Evolutionary conservation across 2,888 invertebrate species (phyloP).

Genomic region (Dione juno): DNA sequence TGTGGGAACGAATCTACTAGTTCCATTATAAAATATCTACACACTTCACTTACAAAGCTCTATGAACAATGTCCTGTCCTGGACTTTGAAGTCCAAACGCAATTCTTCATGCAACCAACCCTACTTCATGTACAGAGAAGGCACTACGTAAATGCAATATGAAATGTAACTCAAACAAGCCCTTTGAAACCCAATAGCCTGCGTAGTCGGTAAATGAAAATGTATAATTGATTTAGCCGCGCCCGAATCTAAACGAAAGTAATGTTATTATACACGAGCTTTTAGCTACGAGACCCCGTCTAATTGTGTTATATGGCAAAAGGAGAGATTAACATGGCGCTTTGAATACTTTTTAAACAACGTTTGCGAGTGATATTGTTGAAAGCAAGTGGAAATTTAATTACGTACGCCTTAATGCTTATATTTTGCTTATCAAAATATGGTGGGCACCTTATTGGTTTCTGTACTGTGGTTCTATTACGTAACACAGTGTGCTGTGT

Average conservation of each 20-base stretch:
- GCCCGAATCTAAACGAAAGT: slow-evolving; percentile 53
- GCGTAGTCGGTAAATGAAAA: slow-evolving; percentile 49
- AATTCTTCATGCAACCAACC: background rate
- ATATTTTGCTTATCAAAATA: background rate
- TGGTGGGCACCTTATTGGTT: too few relatives aligned
- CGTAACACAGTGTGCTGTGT: too few relatives aligned
- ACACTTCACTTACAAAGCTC: too few relatives aligned
- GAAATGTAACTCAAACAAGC: slow-evolving; percentile 41
- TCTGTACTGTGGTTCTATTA: too few relatives aligned
- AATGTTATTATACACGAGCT: slow-evolving; percentile 55
- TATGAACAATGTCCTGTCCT: background rate
- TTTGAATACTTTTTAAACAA: slow-evolving; percentile 47
- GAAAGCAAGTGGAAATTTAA: slow-evolving; percentile 7
- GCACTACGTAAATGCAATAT: slow-evolving; percentile 19
- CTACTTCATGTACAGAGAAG: background rate
- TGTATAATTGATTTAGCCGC: slow-evolving; percentile 53
- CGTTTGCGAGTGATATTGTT: slow-evolving; percentile 24
- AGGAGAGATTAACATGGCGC: slow-evolving; percentile 47
- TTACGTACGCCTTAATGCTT: background rate
- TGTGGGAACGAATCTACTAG: too few relatives aligned
- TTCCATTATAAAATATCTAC: too few relatives aligned
- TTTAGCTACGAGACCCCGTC: slow-evolving; percentile 52
- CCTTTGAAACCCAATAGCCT: slow-evolving; percentile 52
- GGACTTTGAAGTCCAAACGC: background rate
- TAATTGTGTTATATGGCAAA: slow-evolving; percentile 52